Conservation (phyloP, 1,140 invertebrate genomes). For the Vollenhovia emeryi region DNA sequence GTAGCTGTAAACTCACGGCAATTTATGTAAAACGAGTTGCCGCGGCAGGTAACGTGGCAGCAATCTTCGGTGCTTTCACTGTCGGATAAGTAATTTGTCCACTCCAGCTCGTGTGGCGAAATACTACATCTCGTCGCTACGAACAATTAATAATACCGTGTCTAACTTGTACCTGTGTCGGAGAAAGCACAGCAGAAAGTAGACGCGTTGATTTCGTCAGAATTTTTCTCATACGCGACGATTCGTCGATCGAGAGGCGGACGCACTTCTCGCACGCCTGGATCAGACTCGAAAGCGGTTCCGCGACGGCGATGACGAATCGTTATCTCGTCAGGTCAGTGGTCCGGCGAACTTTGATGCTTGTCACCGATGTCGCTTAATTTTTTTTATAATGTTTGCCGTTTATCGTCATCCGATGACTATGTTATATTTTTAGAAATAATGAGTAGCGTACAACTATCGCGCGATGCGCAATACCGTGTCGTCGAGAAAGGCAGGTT, state of each 20-base stretch:
- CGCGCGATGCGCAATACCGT: neutral
- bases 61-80: slow-evolving; percentile 31
- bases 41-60: neutral
- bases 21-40: slow-evolving; percentile 15
- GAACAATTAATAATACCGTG: slow-evolving; percentile 16
- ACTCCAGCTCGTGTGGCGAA: neutral
- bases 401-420: slow-evolving; percentile 51
- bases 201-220: slow-evolving; percentile 7
- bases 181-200: neutral
- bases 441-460: neutral
- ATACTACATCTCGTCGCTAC: neutral
- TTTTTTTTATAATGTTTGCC: slow-evolving; percentile 66
- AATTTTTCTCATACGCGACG: slow-evolving; percentile 23
- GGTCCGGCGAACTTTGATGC: slow-evolving; percentile 38
- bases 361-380: slow-evolving; percentile 43
- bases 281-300: slow-evolving; percentile 34
- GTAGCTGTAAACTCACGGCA: neutral
- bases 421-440: slow-evolving; percentile 40
- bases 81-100: slow-evolving; percentile 20
- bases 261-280: slow-evolving; percentile 19
- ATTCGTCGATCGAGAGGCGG: slow-evolving; percentile 44
- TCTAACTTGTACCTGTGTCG: neutral
- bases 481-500: neutral
- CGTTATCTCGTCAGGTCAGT: slow-evolving; percentile 63
- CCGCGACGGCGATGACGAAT: slow-evolving; percentile 58